phyloP scores from a whole-genome alignment of 2,797 vertebrate genomes.

The Coregonus suidteri region DNA sequence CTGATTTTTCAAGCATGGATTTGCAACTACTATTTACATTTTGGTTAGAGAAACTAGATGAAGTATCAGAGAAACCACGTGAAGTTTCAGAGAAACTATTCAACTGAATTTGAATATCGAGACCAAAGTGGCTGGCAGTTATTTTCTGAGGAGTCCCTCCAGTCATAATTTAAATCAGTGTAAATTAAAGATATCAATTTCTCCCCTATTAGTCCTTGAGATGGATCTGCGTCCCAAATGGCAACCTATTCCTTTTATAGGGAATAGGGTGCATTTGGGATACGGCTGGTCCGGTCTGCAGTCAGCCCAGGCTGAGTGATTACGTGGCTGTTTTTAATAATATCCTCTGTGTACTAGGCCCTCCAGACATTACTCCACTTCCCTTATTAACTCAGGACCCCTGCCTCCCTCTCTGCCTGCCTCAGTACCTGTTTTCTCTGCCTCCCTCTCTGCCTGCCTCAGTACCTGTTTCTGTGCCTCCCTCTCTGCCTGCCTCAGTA shows the following conservation, averaged over 20 bases:
- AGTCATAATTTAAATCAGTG: slow-evolving; percentile 70
- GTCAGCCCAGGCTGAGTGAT: slow-evolving; percentile 64
- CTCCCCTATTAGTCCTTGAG: slow-evolving; percentile 65
- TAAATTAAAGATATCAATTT: slow-evolving; percentile 75
- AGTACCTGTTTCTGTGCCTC: background rate
- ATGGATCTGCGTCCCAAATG: background rate
- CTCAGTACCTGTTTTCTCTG: background rate
- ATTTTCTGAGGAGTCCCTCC: slow-evolving; percentile 65
- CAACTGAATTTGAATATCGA: background rate
- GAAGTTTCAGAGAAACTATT: background rate
- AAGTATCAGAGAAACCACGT: too few species aligned
- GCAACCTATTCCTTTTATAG: background rate
- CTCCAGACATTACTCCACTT: slow-evolving; percentile 73
- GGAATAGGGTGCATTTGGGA: too few species aligned
- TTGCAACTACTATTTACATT: too few species aligned
- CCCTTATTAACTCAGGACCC: slow-evolving; percentile 74
- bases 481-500: too few species aligned
- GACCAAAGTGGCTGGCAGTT: slow-evolving; percentile 56
- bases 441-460: background rate
- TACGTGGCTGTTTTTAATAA: slow-evolving; percentile 78
- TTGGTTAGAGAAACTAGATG: too few species aligned
- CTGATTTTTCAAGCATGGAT: too few species aligned
- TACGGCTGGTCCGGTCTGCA: slow-evolving; percentile 54
- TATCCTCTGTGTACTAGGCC: slow-evolving; percentile 74
- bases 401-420: slow-evolving; percentile 29